These are phyloP conservation scores for Microctenopoma steveboyesi DNA, from an alignment of 2,797 vertebrate species.

Conservation along the genomic window DNA sequence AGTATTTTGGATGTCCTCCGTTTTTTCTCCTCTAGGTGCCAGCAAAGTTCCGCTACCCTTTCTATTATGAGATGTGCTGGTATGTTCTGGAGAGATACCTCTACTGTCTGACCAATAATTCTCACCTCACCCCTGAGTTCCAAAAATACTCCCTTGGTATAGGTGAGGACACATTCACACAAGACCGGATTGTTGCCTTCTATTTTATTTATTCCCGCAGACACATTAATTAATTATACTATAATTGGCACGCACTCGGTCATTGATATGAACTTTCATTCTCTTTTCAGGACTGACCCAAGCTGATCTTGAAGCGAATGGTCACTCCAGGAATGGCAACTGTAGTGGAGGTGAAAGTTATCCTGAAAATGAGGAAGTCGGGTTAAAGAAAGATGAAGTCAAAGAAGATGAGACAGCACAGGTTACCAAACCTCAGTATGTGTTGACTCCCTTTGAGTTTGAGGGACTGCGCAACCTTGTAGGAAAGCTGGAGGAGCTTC, in stretches of 20 bases:
- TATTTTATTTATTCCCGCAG: background rate
- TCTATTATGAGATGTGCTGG: constrained; percentile 99
- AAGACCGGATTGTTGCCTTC: background rate
- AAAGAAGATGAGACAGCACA: constrained; percentile 38
- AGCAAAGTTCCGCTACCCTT: constrained; percentile 97
- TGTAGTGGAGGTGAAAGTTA: constrained; percentile 51
- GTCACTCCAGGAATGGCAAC: constrained; percentile 32
- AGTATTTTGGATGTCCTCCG: constrained; percentile 3
- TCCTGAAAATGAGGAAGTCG: constrained; percentile 59
- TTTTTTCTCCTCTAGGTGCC: constrained; percentile 86
- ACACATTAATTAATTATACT: background rate
- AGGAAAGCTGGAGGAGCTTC: constrained; percentile 93
- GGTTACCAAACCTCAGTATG: constrained; percentile 50
- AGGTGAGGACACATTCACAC: constrained; percentile 81
- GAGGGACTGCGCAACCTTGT: constrained; percentile 94
- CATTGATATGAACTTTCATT: background rate
- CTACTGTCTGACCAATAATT: constrained; percentile 93
- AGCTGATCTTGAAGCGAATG: constrained; percentile 73
- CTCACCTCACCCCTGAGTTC: constrained; percentile 95
- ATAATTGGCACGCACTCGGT: background rate
- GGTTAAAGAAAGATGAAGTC: constrained; percentile 44
- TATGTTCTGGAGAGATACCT: constrained; percentile 97
- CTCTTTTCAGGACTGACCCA: constrained; percentile 85
- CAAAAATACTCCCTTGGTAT: constrained; percentile 95
- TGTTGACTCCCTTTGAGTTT: constrained; percentile 92